Percentiles rank a stretch among this genome's conserved stretches.
Conservation (phyloP, 2,888 invertebrate species). For the Stratiomys singularior region DNA sequence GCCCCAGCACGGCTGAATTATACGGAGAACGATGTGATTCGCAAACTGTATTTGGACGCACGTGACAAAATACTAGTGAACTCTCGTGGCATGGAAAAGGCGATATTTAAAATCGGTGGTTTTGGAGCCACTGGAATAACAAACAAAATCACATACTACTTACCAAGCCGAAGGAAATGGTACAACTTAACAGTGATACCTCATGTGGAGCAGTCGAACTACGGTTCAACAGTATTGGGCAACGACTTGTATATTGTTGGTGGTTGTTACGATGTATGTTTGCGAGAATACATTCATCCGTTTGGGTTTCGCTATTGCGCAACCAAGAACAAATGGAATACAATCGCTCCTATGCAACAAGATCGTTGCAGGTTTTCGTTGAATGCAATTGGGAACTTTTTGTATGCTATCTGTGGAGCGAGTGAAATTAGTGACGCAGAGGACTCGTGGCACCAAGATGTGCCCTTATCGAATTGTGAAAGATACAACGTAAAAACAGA, state of each 20-base stretch:
- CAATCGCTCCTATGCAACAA: constrained; percentile 74
- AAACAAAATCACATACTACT: constrained; percentile 75
- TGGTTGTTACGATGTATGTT: constrained; percentile 76
- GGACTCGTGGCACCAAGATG: constrained; percentile 62
- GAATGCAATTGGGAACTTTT: constrained; percentile 68
- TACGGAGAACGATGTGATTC: not conserved
- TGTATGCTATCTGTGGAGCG: constrained; percentile 75
- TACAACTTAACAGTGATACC: constrained; percentile 75
- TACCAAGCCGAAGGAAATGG: constrained; percentile 71
- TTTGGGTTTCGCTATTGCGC: constrained; percentile 77
- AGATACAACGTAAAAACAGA: constrained; percentile 71
- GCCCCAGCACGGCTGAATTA: not conserved
- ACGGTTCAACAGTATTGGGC: constrained; percentile 74
- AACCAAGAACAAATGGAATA: constrained; percentile 72
- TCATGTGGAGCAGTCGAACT: constrained; percentile 79
- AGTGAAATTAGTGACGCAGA: constrained; percentile 69
- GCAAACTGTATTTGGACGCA: constrained; percentile 52
- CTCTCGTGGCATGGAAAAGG: constrained; percentile 75
- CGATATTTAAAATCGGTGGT: constrained; percentile 76
- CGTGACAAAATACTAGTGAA: constrained; percentile 66
- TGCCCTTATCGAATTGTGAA: constrained; percentile 67
- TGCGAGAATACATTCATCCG: constrained; percentile 76
- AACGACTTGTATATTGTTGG: constrained; percentile 78
- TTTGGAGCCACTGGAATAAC: constrained; percentile 74
- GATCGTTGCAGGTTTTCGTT: constrained; percentile 75